Conservation (phyloP, 2,888 invertebrate genomes). For the Plusia festucae region DNA sequence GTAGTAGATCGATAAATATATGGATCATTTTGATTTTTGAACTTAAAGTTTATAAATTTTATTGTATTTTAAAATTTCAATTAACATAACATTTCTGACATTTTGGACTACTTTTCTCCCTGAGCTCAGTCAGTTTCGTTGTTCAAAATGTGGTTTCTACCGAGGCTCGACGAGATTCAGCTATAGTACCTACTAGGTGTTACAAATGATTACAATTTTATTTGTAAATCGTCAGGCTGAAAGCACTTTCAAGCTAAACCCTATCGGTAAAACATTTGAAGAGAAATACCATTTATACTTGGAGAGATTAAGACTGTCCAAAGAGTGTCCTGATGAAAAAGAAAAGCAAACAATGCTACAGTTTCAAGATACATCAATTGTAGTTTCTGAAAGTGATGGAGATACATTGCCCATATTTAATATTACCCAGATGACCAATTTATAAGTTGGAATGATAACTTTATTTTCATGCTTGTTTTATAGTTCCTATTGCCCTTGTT, state of each 20-base stretch:
- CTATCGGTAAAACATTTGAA: slow-evolving; percentile 91
- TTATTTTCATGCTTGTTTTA: neutral
- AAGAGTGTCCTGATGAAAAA: slow-evolving; percentile 21
- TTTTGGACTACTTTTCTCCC: slow-evolving; percentile 3
- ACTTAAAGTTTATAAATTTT: too few species aligned
- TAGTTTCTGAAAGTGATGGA: neutral
- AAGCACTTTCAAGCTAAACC: slow-evolving; percentile 91
- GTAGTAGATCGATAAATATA: too few species aligned
- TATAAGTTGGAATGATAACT: neutral
- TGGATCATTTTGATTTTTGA: too few species aligned
- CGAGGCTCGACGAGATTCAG: neutral
- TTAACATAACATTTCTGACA: too few species aligned
- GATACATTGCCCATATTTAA: neutral
- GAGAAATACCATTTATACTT: slow-evolving; percentile 90
- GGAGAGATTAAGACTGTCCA: slow-evolving; percentile 81
- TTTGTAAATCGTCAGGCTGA: slow-evolving; percentile 85
- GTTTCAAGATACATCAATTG: neutral
- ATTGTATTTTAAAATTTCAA: too few species aligned
- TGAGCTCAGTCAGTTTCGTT: neutral
- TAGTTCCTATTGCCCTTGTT: neutral
- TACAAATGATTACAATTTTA: slow-evolving; percentile 26
- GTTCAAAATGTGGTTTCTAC: neutral
- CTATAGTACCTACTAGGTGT: too few species aligned
- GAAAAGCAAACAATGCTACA: slow-evolving; percentile 16
- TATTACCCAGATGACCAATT: neutral